Base-by-base conservation (phyloP, 1,140 invertebrate species). In the Ptiloglossa arizonensis region DNA sequence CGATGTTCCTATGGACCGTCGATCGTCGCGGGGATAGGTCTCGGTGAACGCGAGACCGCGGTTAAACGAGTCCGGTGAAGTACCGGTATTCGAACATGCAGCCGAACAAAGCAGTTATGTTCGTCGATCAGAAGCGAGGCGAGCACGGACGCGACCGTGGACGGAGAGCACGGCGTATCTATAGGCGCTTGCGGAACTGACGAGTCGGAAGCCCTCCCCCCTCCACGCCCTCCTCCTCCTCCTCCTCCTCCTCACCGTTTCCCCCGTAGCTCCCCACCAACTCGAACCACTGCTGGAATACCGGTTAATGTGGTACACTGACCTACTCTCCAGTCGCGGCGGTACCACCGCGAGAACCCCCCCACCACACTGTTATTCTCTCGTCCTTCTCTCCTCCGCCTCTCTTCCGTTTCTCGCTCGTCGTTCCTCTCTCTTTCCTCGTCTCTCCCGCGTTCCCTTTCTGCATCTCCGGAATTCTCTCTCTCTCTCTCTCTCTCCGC, bases 281-380 rank as follows among this genome's bases (percentile, higher is more conserved):
- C n/a, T n/a, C n/a, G n/a, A n/a, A 2, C 46, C 4, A 2, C 9
- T 15, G 5, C 22, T 41, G 63, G 79, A 80, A 88, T 91, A 89
- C 89, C 89, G 89, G 90, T 90, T 91, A 91, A 89, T 90, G 90
- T 92, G 91, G 92, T 93, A 92, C 90, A 92, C 91, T 93, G 91
- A 93, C 91, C 92, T 92, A 92, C 92, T 92, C 90, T 92, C 85
- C 70, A 86, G 85, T 82, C 69, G 79, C 72, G 69, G 76, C 80
- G 72, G 52, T 68, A 86, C 70, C 75, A 82, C 59, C 62, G 59
- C 68, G 60, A 72, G 68, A 66, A 57, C 71, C 13, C 24, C 69
- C 85, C 82, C 85, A 78, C 86, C 76, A 75, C 69, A 70, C 84
- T 81, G 81, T 81, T 86, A 73, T 84, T 81, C 86, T 87, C 76